Evolutionary conservation across 1,140 invertebrate species (phyloP), one percentile per base, ranked within the genome.

Genomic region (Trichonephila clavipes): DNA sequence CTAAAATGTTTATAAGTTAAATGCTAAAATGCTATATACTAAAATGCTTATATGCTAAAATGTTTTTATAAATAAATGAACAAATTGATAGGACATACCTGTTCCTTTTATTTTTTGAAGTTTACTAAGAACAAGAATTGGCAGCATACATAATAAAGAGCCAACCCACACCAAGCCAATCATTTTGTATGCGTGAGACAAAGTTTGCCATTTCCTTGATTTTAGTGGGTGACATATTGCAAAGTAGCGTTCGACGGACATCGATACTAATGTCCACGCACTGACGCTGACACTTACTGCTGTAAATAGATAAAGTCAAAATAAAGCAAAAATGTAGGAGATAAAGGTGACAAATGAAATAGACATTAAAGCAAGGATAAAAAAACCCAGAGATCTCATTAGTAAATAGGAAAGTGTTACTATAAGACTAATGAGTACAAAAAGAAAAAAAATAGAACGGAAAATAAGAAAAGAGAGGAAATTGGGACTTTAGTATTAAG

Each of bases 211-310:
- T 90, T 97, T 96, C 94, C 98, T 96, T 0, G 98, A 98, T 93
- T 98, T 97, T 24, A 99, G 95, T 0, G 98, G 98, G 89, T 97
- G 97, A 95, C 98, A 99, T 94, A 99, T 99, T 51, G 98, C 98
- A 95, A 98, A 99, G 96, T 98, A 99, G 2, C 98, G 96, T 95
- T 99, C 98, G 94, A 98, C 96, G 1, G 98, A 98, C 95, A 99
- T 98, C 1, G 98, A 97, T 12, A 99, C 98, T 64, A 99, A 95
- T 0, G 98, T 99, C 97, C 98, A 98, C 0, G 98, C 98, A n/a
- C 97, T 98, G 7, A 98, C 98, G 1, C 97, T 97, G 3, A 98
- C 97, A 0, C 98, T 98, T 1, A 98, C 97, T 85, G 97, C 98
- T 98, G 96, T 40, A 97, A 97, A 34, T 59, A 91, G 44, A 85